These are phyloP conservation scores for Axis porcinus DNA, from an alignment of 2,113 vertebrate species.

Conservation along the genomic window DNA sequence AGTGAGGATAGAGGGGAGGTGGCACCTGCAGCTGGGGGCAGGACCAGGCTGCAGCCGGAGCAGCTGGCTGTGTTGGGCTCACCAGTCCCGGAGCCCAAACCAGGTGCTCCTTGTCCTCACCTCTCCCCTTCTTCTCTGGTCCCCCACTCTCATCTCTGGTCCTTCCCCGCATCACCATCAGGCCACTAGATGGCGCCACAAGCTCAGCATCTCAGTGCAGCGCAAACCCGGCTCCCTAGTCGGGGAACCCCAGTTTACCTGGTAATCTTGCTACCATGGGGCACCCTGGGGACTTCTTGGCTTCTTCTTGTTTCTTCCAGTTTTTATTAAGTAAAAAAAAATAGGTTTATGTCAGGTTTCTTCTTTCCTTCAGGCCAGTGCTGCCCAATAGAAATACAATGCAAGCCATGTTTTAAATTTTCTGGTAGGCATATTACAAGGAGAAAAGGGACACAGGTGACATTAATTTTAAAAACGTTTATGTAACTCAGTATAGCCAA, in stretches of 20 bases:
- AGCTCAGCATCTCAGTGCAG: background rate
- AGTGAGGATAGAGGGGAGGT: background rate
- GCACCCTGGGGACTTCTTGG: background rate
- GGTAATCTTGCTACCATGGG: fast-evolving
- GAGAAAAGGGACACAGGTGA: background rate
- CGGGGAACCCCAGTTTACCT: too few species aligned
- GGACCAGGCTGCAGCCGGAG: too few species aligned
- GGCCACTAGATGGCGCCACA: slow-evolving; percentile 49
- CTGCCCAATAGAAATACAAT: background rate
- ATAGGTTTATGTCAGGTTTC: background rate
- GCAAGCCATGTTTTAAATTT: background rate
- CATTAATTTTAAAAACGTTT: background rate
- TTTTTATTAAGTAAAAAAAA: background rate
- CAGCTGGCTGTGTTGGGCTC: background rate
- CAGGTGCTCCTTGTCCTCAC: fast-evolving
- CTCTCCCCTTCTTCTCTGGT: fast-evolving
- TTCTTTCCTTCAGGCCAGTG: background rate
- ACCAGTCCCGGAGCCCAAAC: too few species aligned
- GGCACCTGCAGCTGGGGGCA: background rate
- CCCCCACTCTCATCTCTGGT: background rate
- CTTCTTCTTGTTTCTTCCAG: background rate
- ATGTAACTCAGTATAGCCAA: background rate
- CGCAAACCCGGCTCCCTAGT: fast-evolving
- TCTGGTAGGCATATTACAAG: background rate
- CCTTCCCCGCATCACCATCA: background rate